Conservation (phyloP, 2,113 vertebrate genomes). For the Dicerorhinus sumatrensis region DNA sequence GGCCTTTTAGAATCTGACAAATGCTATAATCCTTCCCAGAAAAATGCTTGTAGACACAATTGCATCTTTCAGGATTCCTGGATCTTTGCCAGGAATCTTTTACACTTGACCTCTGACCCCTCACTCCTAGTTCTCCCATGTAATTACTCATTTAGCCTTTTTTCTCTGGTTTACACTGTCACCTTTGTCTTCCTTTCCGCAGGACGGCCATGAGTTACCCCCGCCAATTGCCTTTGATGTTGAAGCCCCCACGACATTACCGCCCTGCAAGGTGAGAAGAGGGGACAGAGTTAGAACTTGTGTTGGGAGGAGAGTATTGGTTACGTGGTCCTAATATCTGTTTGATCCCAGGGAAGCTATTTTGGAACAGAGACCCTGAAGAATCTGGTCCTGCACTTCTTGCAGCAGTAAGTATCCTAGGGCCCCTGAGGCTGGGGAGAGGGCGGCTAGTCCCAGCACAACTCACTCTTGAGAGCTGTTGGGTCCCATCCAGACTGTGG, state of each 20-base stretch:
- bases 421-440: not conserved
- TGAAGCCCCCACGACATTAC: constrained; percentile 91
- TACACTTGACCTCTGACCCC: not conserved
- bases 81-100: not conserved
- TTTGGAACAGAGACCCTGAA: constrained; percentile 93
- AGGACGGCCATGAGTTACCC: constrained; percentile 95
- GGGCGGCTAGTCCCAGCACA: not conserved
- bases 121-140: not conserved
- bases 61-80: not conserved
- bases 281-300: fast-evolving
- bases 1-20: not conserved
- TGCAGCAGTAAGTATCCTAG: constrained; percentile 92
- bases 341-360: constrained; percentile 90
- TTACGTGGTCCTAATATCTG: not conserved
- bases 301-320: not conserved
- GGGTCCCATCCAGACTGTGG: fast-evolving
- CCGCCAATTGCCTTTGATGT: constrained; percentile 94
- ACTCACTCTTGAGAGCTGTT: not conserved
- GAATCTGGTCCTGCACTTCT: constrained; percentile 89
- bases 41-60: not conserved
- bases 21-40: not conserved
- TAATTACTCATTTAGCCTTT: not conserved
- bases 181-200: not conserved
- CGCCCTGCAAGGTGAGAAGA: constrained; percentile 90
- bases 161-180: not conserved